These are phyloP conservation scores for Eucriotettix oculatus DNA, from an alignment of 2,888 invertebrate species.

Conservation along the genomic window DNA sequence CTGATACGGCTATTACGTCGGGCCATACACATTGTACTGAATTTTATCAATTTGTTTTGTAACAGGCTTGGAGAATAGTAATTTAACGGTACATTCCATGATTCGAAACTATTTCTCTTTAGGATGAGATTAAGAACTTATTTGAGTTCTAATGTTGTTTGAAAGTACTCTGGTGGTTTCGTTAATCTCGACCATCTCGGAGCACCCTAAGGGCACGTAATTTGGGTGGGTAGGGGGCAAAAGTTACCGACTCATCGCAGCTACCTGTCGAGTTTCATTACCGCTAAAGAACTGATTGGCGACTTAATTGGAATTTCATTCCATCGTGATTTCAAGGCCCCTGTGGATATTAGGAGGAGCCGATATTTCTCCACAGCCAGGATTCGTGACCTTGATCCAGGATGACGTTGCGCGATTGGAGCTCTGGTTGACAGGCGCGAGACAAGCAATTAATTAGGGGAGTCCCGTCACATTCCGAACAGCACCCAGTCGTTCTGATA, in stretches of 20 bases:
- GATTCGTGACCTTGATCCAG: conserved; percentile 4
- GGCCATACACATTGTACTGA: too few relatives aligned
- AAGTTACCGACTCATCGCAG: conserved; percentile 9
- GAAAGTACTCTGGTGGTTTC: too few relatives aligned
- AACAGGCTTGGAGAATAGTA: too few relatives aligned
- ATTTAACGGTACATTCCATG: too few relatives aligned
- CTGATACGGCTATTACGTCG: too few relatives aligned
- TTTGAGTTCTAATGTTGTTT: too few relatives aligned
- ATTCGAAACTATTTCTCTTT: too few relatives aligned
- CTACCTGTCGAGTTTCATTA: conserved; percentile 12
- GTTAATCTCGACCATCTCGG: too few relatives aligned
- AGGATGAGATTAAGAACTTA: too few relatives aligned
- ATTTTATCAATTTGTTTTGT: too few relatives aligned
- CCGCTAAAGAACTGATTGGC: conserved; percentile 10
- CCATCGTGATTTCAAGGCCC: conserved; percentile 3
- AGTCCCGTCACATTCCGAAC: neutral
- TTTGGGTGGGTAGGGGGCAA: neutral
- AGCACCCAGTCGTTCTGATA: neutral
- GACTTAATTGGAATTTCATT: conserved; percentile 13
- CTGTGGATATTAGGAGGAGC: neutral
- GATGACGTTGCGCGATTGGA: conserved; percentile 4
- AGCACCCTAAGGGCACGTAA: too few relatives aligned
- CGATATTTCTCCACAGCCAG: neutral
- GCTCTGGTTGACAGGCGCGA: neutral
- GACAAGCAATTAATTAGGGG: conserved; percentile 6